Conservation (phyloP, 2,888 invertebrate genomes). For the Ormyrus rosae region DNA sequence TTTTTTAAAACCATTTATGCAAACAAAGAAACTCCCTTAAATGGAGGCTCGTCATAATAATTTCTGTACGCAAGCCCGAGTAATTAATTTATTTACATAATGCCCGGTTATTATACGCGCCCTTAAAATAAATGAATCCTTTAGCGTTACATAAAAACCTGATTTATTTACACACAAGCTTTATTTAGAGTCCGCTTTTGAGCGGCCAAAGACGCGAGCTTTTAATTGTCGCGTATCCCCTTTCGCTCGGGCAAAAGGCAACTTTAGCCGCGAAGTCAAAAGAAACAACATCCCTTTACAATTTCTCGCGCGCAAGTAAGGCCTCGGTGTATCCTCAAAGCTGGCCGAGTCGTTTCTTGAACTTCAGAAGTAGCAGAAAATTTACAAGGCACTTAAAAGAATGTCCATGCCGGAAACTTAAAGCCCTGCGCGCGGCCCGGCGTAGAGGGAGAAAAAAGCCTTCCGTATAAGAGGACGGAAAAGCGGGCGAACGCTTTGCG, state of each 20-base stretch:
- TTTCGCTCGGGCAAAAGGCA: not conserved
- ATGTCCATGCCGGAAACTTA: constrained; percentile 42
- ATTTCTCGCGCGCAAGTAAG: constrained; percentile 12
- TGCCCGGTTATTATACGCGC: too few relatives aligned
- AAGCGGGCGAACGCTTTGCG: constrained; percentile 33
- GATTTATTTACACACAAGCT: constrained; percentile 27
- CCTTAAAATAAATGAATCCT: too few relatives aligned
- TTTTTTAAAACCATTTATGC: not conserved
- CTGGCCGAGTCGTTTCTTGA: constrained; percentile 28
- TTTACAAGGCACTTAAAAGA: constrained; percentile 53
- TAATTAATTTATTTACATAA: too few relatives aligned
- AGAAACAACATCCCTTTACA: constrained; percentile 24
- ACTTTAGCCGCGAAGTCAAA: constrained; percentile 30
- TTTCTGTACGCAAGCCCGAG: not conserved
- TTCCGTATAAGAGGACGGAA: not conserved
- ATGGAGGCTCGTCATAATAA: not conserved
- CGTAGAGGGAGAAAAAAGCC: constrained; percentile 20
- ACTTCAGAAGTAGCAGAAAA: constrained; percentile 45
- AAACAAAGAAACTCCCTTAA: not conserved
- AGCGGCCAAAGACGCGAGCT: constrained; percentile 8
- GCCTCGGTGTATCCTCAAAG: constrained; percentile 23
- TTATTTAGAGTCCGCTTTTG: constrained; percentile 18
- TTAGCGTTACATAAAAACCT: constrained; percentile 19
- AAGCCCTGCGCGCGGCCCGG: constrained; percentile 30
- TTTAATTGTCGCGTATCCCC: constrained; percentile 29